These are phyloP conservation scores for Setophaga petechia DNA, from an alignment of 2,113 vertebrate genomes.

Conservation along the genomic window DNA sequence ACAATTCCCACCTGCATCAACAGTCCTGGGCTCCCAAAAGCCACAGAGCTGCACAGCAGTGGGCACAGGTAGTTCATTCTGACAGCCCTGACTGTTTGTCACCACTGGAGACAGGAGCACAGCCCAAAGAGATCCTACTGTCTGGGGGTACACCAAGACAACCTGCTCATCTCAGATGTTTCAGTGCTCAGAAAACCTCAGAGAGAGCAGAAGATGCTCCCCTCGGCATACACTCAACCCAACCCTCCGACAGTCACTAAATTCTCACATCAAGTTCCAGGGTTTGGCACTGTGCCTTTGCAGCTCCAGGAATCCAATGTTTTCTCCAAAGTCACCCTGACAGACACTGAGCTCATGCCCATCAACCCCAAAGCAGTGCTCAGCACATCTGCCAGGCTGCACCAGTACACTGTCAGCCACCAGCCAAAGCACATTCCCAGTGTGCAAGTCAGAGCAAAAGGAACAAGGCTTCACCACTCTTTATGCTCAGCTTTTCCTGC, in stretches of 20 bases:
- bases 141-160: neutral
- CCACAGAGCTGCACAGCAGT: neutral
- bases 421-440: neutral
- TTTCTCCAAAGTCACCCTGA: neutral
- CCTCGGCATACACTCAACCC: neutral
- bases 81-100: neutral
- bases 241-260: neutral
- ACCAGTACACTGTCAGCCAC: fast-evolving
- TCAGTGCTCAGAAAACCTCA: neutral
- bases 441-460: neutral
- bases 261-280: neutral
- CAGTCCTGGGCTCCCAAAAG: neutral
- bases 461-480: neutral
- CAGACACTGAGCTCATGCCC: neutral
- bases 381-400: neutral
- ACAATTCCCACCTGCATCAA: no score
- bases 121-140: neutral
- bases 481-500: neutral
- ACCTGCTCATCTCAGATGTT: neutral
- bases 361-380: neutral
- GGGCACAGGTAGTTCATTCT: neutral
- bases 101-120: neutral
- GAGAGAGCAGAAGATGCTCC: neutral
- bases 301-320: neutral
- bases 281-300: neutral